These are phyloP conservation scores for Apodemia zela DNA, from an alignment of 2,888 invertebrate species.

Conservation along the genomic window DNA sequence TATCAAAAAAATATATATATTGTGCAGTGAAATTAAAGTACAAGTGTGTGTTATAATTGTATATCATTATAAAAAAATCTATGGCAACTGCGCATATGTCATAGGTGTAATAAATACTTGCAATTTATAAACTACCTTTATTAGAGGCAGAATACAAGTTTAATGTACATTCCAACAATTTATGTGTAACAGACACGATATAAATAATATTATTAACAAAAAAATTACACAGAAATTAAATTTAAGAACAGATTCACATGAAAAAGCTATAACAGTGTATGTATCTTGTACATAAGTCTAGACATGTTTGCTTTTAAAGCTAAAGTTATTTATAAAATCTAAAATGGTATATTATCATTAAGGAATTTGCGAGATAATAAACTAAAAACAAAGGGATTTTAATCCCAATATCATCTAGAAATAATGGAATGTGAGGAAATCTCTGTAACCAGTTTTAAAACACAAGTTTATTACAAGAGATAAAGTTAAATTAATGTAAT, in stretches of 20 bases:
- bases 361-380: not conserved
- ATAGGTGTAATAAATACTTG: not conserved
- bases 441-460: no score
- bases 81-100: not conserved
- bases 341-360: not conserved
- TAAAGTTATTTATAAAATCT: not conserved
- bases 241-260: not conserved
- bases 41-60: no score
- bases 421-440: not conserved
- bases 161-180: slow-evolving; percentile 32
- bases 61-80: no score
- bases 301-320: not conserved
- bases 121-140: slow-evolving; percentile 61
- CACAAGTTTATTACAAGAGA: no score
- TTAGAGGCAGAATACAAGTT: slow-evolving; percentile 63
- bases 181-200: slow-evolving; percentile 12
- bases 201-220: slow-evolving; percentile 13
- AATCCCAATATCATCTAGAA: not conserved
- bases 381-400: not conserved
- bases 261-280: not conserved
- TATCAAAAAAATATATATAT: no score
- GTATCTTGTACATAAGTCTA: not conserved
- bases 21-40: no score
- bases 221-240: slow-evolving; percentile 9
- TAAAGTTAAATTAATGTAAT: not conserved